Percentiles rank a stretch among this genome's conserved stretches.
Evolutionary conservation across 2,113 vertebrate species (phyloP).

Genomic region (Haliaeetus leucogaster): DNA sequence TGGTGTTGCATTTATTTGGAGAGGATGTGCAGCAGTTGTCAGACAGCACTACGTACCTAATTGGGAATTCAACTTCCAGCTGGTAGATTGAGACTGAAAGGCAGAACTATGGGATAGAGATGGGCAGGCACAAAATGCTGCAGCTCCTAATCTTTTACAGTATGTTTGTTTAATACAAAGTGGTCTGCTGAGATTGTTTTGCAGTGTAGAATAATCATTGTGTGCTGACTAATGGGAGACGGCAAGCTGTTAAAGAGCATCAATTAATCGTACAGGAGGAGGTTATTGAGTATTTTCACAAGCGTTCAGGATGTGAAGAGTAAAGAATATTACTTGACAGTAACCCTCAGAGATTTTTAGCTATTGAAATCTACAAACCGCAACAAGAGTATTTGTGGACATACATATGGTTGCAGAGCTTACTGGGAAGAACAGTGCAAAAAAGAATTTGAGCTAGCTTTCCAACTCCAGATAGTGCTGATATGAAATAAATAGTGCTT

Average conservation of each 20-base stretch:
- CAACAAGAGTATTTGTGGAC: neutral
- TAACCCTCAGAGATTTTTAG: neutral
- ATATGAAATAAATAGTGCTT: neutral
- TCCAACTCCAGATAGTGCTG: neutral
- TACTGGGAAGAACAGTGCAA: neutral
- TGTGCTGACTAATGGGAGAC: conserved; percentile 46
- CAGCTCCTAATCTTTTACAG: conserved; percentile 28
- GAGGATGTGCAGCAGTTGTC: conserved; percentile 10
- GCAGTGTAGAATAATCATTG: neutral
- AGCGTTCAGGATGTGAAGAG: neutral
- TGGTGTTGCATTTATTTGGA: neutral
- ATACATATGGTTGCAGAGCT: neutral
- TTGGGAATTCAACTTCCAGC: conserved; percentile 42
- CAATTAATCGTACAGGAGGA: conserved; percentile 37
- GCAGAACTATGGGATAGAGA: conserved; percentile 38
- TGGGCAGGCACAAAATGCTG: neutral
- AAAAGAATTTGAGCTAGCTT: neutral
- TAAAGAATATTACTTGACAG: neutral
- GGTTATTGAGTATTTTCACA: conserved; percentile 1
- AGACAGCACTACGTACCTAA: neutral
- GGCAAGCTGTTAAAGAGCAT: conserved; percentile 45
- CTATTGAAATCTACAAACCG: neutral
- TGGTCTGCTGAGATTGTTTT: conserved; percentile 56
- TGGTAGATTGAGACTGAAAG: conserved; percentile 51
- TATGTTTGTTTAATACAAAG: conserved; percentile 48